Evolutionary conservation across 2,888 invertebrate species (phyloP), one percentile per base, ranked within the genome.

Genomic region (Agrypnus murinus): DNA sequence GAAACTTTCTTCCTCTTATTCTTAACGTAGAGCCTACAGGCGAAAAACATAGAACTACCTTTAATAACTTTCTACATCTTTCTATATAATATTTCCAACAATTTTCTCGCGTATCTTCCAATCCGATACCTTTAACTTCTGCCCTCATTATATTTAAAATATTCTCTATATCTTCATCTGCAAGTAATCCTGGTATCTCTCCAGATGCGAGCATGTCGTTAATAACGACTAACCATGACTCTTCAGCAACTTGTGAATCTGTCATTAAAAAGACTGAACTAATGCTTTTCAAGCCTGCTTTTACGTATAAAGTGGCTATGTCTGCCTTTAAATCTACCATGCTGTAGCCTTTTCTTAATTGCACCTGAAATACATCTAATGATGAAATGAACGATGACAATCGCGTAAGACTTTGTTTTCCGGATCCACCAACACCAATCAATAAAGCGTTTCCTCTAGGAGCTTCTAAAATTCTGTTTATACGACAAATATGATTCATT

Each of bases 61-160:
- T 90, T 9, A 95, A 82, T 80, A 91, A 89, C 69, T 91, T 90
- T 65, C 96, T 89, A 4, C 97, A 96, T 79, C 95, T 91, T 77
- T 96, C 95, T 77, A 98, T 96, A 83, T 97, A 98, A 86, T 94
- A 98, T 82, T 92, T 92, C 98, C 97, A 98, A 82, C 97, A 97
- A 82, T 96, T 97, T 83, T 98, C 98, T 69, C 93, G 89, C 0
- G 93, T 93, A 81, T 98, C 98, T 63, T 91, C 88, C 67, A 95
- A 87, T 0, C 97, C 97, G 0, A 91, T 86, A 40, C 93, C 92
- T 86, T 95, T 96, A 0, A 92, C 93, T 87, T 95, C 95, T 73
- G 91, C 91, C 75, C 91, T 87, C 9, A 97, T 89, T 0, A 91
- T 91, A 74, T 89, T 90, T 15, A 97, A 91, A 45, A 97, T 91